phyloP scores from a whole-genome alignment of 2,797 vertebrate genomes.

The Mionectes olivaceus region DNA sequence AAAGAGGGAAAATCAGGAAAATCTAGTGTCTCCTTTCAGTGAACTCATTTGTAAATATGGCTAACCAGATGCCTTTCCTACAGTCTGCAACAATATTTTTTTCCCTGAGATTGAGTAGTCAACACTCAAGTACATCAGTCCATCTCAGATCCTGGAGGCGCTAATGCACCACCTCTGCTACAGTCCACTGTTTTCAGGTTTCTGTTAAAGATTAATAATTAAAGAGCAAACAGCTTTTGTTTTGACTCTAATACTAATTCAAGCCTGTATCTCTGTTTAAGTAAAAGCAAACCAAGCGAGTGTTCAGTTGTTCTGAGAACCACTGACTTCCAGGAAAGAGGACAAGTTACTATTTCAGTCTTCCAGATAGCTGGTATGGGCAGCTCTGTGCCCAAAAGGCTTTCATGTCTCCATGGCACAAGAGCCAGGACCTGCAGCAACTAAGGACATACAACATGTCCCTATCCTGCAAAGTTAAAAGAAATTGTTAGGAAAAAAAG shows the following conservation, averaged over 20 bases:
- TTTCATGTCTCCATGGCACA: background rate
- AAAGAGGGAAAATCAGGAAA: rapidly evolving
- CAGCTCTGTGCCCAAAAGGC: background rate
- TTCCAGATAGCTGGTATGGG: background rate
- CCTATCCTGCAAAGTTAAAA: background rate
- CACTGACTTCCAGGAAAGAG: background rate
- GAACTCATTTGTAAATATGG: background rate
- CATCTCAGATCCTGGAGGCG: background rate
- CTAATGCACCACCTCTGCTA: background rate
- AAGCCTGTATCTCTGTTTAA: background rate
- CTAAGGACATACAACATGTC: background rate
- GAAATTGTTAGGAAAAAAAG: background rate
- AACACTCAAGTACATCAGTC: background rate
- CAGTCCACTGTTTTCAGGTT: background rate
- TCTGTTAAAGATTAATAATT: constrained; percentile 44
- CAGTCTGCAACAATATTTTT: background rate
- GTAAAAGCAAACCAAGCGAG: constrained; percentile 15
- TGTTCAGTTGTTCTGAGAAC: background rate
- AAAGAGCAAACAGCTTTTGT: constrained; percentile 43
- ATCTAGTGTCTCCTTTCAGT: background rate
- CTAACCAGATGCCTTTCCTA: background rate
- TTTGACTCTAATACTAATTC: constrained; percentile 14
- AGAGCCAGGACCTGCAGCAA: background rate
- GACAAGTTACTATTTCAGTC: background rate
- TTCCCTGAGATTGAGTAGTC: background rate